Conservation (phyloP, 2,888 invertebrate species). For the Quadroppia sp. region DNA sequence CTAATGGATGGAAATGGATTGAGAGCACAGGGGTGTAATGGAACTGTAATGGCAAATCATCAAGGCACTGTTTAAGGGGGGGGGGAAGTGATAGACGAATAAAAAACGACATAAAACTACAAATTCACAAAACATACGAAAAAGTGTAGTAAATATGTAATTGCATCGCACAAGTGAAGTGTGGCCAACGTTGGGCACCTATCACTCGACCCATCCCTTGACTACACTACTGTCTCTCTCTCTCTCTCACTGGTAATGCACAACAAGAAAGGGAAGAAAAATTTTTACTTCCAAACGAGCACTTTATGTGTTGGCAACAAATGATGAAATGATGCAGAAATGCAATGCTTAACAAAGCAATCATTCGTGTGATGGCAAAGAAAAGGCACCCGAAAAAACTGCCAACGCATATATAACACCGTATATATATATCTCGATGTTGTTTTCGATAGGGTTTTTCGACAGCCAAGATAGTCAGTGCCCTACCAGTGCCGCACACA, state of each 20-base stretch:
- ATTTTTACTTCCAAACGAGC: slow-evolving; percentile 19
- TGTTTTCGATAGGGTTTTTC: background rate
- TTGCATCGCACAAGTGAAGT: no score
- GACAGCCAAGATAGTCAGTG: background rate
- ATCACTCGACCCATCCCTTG: no score
- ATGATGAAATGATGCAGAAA: slow-evolving; percentile 37
- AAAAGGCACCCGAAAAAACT: background rate
- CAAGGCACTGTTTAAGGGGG: no score
- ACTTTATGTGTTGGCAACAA: slow-evolving; percentile 28
- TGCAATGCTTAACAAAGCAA: slow-evolving; percentile 33
- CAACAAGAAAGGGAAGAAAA: background rate
- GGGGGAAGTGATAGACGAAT: no score
- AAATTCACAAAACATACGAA: no score
- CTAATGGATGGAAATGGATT: background rate
- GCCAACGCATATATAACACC: background rate
- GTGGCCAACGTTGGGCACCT: no score
- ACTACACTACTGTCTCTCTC: no score
- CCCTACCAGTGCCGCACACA: background rate
- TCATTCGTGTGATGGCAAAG: slow-evolving; percentile 32
- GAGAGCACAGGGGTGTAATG: background rate
- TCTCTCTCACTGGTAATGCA: no score
- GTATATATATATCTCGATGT: background rate
- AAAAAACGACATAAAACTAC: no score
- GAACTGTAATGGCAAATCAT: no score
- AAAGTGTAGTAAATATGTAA: no score